Conservation (phyloP, 2,113 vertebrate species). For the Otocyon megalotis region DNA sequence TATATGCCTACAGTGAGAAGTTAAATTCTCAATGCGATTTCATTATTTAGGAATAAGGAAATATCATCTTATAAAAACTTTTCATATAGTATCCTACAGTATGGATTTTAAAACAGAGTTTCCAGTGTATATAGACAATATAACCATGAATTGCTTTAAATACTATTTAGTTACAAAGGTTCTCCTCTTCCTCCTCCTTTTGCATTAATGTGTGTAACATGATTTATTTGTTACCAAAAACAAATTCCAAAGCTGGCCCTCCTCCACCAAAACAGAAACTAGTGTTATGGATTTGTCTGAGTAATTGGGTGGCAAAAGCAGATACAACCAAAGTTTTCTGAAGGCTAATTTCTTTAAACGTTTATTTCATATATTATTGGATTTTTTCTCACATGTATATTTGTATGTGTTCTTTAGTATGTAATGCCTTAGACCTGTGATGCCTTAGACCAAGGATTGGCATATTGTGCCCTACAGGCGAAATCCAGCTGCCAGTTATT, state of each 20-base stretch:
- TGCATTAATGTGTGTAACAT: not conserved
- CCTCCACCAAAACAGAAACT: not conserved
- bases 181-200: not conserved
- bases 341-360: not conserved
- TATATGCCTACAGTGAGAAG: not conserved
- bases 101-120: not conserved
- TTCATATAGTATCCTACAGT: not conserved
- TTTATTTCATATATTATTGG: not conserved
- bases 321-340: not conserved
- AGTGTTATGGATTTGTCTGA: not conserved
- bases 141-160: not conserved
- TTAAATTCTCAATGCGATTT: not conserved
- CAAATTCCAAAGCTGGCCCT: not conserved
- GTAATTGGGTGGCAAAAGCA: not conserved
- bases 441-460: not conserved
- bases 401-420: not conserved
- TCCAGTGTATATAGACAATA: not conserved
- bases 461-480: not conserved
- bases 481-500: not conserved
- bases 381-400: not conserved
- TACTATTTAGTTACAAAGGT: not conserved
- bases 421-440: too few species aligned
- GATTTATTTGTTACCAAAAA: not conserved
- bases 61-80: not conserved
- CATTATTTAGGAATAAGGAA: not conserved